A percentile compares a stretch with the other conserved stretches of the same genome.
Evolutionary conservation across 1,140 invertebrate genomes (phyloP).

Genomic region (Cotesia chilonis): DNA sequence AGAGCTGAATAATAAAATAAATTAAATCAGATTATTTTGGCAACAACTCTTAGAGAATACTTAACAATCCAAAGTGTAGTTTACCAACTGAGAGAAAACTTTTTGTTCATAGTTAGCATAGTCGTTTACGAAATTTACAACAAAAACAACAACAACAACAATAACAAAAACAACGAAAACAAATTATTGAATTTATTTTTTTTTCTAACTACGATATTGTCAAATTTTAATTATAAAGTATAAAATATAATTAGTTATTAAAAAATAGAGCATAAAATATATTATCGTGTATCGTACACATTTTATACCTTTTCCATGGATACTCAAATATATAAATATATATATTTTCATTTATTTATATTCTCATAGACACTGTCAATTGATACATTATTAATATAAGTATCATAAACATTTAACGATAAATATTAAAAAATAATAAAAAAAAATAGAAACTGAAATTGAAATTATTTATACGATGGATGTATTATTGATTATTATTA

Average conservation of each 20-base stretch:
- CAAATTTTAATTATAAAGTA: not conserved
- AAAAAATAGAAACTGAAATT: too few species aligned
- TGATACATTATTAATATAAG: conserved; percentile 31
- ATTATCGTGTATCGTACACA: conserved; percentile 38
- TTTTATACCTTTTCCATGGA: conserved; percentile 57
- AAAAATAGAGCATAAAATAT: not conserved
- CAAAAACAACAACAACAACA: too few species aligned
- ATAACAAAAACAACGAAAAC: too few species aligned
- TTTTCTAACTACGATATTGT: not conserved
- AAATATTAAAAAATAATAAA: not conserved
- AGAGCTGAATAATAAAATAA: too few species aligned
- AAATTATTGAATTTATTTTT: not conserved
- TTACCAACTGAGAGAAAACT: not conserved
- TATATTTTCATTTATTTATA: not conserved
- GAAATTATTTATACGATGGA: conserved; percentile 18
- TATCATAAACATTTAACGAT: conserved; percentile 6
- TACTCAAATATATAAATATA: conserved; percentile 31
- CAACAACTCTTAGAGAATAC: not conserved
- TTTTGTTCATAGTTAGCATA: not conserved
- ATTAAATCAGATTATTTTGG: too few species aligned
- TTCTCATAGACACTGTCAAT: conserved; percentile 39
- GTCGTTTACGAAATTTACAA: not conserved
- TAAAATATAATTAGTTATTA: not conserved
- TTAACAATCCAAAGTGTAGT: not conserved
- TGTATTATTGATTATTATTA: conserved; percentile 41